Evolutionary conservation across 2,888 invertebrate genomes (phyloP).

Genomic region (Lamellibrachia satsuma): DNA sequence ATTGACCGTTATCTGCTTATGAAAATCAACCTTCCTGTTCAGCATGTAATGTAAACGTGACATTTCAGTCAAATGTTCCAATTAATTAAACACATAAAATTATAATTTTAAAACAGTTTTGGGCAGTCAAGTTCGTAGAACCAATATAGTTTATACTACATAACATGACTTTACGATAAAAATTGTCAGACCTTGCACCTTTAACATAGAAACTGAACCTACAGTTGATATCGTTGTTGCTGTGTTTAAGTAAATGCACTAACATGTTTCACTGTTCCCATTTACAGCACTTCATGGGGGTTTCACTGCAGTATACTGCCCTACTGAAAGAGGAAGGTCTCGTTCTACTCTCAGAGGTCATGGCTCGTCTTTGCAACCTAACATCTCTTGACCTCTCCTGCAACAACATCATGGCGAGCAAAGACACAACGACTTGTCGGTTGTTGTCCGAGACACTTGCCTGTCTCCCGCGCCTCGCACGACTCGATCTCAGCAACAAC

Average conservation of each 20-base stretch:
- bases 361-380: slow-evolving; percentile 35
- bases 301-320: background rate
- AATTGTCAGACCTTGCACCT: too few species aligned
- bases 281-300: slow-evolving; percentile 43
- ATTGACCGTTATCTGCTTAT: too few species aligned
- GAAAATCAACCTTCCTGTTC: too few species aligned
- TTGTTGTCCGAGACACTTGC: slow-evolving; percentile 45
- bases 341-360: background rate
- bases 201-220: background rate
- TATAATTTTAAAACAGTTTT: too few species aligned
- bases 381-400: slow-evolving; percentile 60
- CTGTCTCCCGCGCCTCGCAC: slow-evolving; percentile 45
- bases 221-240: background rate
- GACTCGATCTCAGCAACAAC: slow-evolving; percentile 61
- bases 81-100: too few species aligned
- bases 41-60: too few species aligned
- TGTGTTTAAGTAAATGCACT: background rate
- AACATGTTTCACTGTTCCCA: background rate
- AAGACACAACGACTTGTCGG: slow-evolving; percentile 14
- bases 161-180: too few species aligned
- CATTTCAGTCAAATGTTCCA: too few species aligned
- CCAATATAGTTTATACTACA: too few species aligned
- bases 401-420: slow-evolving; percentile 50
- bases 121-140: too few species aligned
- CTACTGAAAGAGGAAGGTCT: background rate